Evolutionary conservation across 1,140 invertebrate genomes (phyloP), one percentile per base, ranked within the genome.

Genomic region (Drosophila rhopaloa): DNA sequence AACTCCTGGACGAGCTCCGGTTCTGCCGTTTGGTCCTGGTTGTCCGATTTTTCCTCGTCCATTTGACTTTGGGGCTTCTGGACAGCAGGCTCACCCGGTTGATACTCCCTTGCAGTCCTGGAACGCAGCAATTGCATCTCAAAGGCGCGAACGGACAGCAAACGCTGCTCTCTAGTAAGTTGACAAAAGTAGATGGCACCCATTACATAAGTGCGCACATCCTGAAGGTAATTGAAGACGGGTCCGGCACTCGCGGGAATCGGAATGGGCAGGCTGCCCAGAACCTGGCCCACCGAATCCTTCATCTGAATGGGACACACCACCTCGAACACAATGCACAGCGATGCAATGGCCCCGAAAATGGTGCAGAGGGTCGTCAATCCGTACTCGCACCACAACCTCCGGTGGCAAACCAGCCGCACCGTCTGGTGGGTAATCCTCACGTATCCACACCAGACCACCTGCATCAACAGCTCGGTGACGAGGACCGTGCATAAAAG

Each of bases 361-460:
- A 59, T 4, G 3, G 38, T 61, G 5, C 38, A 41, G 6, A 3
- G 0, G 0, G 37, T 13, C 27, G 59, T n/a, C 8, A 73, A 1
- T 10, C 10, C 67, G 5, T 58, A 43, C 5, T 61, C 59, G 14
- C 80, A 82, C 80, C 80, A 83, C 6, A 13, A 14, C 2, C 40
- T 60, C 8, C 53, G 19, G n/a, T 32, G 40, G 14, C 79, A 75
- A 2, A 83, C 1, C 5, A 55, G n/a, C 0, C 44, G 7, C 24
- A 59, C 48, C 11, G 59, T 10, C 16, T 40, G 40, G 7, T 61
- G 41, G 13, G 66, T 29, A 0, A 75, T 19, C 0, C 70, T 70
- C 19, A 75, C 76, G 55, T 54, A 55, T n/a, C 46, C 40, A 7
- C 53, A 74, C 79, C 79, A 82, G 4, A 41, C 59, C 11, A 70